phyloP scores from a whole-genome alignment of 2,888 invertebrate genomes.

The Octodonta nipae region DNA sequence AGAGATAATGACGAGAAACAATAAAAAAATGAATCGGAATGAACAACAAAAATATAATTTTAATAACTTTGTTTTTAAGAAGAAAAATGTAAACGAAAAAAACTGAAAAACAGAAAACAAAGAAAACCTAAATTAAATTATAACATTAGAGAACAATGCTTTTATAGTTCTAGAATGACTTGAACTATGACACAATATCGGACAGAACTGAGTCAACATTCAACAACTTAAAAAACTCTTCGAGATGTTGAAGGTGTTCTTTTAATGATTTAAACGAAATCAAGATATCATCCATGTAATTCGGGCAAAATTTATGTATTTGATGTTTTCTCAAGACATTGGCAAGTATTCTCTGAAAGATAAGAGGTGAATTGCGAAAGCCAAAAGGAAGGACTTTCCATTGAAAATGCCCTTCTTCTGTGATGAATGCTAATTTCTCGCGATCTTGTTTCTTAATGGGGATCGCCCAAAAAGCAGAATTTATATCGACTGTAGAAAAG shows the following conservation, averaged over 20 bases:
- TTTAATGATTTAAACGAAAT: background rate
- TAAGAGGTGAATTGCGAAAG: background rate
- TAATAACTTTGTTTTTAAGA: too few species aligned
- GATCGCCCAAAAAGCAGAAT: conserved; percentile 3
- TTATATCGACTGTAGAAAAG: conserved; percentile 1
- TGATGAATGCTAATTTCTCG: conserved; percentile 2
- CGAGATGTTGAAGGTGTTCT: background rate
- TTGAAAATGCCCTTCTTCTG: conserved; percentile 2
- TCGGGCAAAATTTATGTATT: background rate
- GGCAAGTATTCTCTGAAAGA: conserved; percentile 3
- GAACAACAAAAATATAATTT: too few species aligned
- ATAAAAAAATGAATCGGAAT: too few species aligned
- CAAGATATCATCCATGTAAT: conserved; percentile 3
- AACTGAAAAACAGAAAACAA: too few species aligned
- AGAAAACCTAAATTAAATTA: too few species aligned
- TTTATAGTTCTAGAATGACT: too few species aligned
- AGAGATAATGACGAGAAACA: too few species aligned
- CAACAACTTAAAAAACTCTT: background rate
- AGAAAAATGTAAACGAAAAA: too few species aligned
- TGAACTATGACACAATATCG: too few species aligned
- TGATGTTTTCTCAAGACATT: background rate
- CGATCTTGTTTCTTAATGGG: background rate
- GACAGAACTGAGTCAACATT: too few species aligned
- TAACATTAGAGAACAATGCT: too few species aligned
- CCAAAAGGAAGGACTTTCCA: conserved; percentile 1